Evolutionary conservation across 1,140 invertebrate genomes (phyloP).

Genomic region (Archivesica marissinica): DNA sequence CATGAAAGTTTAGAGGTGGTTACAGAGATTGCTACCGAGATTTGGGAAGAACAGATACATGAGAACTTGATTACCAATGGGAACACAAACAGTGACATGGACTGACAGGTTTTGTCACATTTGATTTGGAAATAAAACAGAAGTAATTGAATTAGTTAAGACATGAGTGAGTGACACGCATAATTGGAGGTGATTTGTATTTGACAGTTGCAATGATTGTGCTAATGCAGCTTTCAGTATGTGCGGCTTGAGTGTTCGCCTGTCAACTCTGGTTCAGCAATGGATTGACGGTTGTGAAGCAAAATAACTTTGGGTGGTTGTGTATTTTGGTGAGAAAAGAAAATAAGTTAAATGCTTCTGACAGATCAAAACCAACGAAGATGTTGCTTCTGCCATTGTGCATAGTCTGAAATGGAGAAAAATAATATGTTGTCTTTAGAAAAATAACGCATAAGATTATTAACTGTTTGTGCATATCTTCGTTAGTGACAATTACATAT

Average conservation of each 20-base stretch:
- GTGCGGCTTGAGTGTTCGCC: constrained; percentile 1
- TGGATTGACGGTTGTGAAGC: background rate
- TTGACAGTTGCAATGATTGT: constrained; percentile 37
- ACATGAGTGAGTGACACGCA: constrained; percentile 15
- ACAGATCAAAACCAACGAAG: background rate
- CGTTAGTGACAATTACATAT: no score
- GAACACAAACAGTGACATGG: background rate
- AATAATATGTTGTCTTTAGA: no score
- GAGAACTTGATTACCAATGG: background rate
- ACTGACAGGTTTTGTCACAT: constrained; percentile 39
- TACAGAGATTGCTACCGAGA: no score
- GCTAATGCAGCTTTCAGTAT: constrained; percentile 33
- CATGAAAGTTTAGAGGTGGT: no score
- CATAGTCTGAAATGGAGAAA: no score
- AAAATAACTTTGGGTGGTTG: background rate
- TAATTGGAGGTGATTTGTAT: constrained; percentile 44
- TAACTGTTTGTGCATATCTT: no score
- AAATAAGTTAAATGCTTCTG: no score
- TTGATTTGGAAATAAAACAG: constrained; percentile 22
- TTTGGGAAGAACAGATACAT: no score
- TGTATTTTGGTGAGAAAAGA: background rate
- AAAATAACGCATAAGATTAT: no score
- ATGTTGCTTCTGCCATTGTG: background rate
- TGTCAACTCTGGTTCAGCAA: constrained; percentile 1
- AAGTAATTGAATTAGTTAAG: constrained; percentile 37